A percentile compares a stretch with the other conserved stretches of the same genome.
Evolutionary conservation across 2,113 vertebrate species (phyloP).

Genomic region (Cyprinus carpio): DNA sequence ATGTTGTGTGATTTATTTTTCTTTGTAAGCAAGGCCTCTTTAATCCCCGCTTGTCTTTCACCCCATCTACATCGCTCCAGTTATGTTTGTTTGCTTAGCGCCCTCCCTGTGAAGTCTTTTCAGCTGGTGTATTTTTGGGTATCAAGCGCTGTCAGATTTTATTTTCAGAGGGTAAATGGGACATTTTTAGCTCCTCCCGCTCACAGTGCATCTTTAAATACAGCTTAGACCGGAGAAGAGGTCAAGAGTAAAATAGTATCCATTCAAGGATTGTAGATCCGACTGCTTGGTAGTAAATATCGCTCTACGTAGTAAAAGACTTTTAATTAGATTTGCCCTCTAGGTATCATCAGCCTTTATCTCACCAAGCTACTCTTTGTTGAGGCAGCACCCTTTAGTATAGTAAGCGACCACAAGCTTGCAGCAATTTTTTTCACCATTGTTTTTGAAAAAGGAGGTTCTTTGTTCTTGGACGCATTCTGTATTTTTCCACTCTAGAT

Average conservation of each 20-base stretch:
- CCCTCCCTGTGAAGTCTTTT: constrained; percentile 48
- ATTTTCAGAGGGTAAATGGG: constrained; percentile 38
- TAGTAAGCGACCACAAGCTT: not conserved
- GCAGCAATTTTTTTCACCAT: constrained; percentile 1
- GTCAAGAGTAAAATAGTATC: not conserved
- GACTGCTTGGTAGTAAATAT: not conserved
- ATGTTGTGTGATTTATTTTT: constrained; percentile 35
- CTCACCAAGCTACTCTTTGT: constrained; percentile 12
- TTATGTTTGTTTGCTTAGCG: constrained; percentile 49
- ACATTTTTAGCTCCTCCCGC: constrained; percentile 46
- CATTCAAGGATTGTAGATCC: not conserved
- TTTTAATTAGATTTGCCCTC: not conserved
- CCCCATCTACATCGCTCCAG: constrained; percentile 56
- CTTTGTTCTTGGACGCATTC: constrained; percentile 10
- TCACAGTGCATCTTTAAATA: constrained; percentile 22
- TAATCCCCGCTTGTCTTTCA: constrained; percentile 20
- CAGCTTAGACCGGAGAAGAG: not conserved
- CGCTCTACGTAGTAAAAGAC: not conserved
- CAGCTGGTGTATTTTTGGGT: constrained; percentile 57
- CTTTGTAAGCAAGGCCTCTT: constrained; percentile 22
- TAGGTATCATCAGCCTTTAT: constrained; percentile 3
- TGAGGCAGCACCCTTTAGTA: not conserved
- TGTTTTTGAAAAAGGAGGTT: not conserved
- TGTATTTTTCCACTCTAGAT: constrained; percentile 38
- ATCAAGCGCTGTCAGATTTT: constrained; percentile 38